Evolutionary conservation across 2,888 invertebrate species (phyloP), one percentile per base, ranked within the genome.

Genomic region (Eremobia ochroleuca): DNA sequence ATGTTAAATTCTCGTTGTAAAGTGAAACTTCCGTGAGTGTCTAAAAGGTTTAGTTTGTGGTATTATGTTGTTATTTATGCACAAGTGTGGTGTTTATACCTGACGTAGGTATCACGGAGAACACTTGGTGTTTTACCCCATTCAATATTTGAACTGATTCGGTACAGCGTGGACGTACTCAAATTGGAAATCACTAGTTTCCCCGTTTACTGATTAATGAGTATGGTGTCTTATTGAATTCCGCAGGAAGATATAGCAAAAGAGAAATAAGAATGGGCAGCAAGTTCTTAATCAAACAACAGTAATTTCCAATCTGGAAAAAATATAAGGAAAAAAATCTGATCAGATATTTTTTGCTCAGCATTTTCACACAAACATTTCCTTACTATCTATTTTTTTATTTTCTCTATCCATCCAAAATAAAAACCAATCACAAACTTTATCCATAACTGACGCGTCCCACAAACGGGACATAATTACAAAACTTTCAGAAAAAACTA

Each of bases 361-460:
- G 43, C n/a, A 79, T 73, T 79, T 62, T 40, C 67, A 58, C 34
- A 21, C 18, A 6, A 21, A 34, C 52, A 34, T 55, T 37, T 37
- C 21, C 58, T 37, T 78, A 64, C 64, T 43, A 77, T 67, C 73
- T 68, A 68, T 79, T 79, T 79, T 79, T 86, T 58, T 73, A 78
- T 73, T 82, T 85, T 85, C 73, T 68, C 25, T 82, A 68, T 67
- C 67, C 69, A 61, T 69, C 82, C 77, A 85, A 85, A 87, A 86
- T 84, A 31, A 84, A 79, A 85, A 40, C 75, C 82, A 87, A 86
- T 87, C 82, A 77, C 75, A 76, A 87, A 87, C 78, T 86, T 81
- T 81, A 76, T 76, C 76, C 76, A 85, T 85, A 87, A 69, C 82
- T 71, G 87, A 77, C 75, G 75, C 73, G 69, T 74, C 37, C 43